phyloP scores from a whole-genome alignment of 2,113 vertebrate genomes.

The Aspidoscelis tigris region DNA sequence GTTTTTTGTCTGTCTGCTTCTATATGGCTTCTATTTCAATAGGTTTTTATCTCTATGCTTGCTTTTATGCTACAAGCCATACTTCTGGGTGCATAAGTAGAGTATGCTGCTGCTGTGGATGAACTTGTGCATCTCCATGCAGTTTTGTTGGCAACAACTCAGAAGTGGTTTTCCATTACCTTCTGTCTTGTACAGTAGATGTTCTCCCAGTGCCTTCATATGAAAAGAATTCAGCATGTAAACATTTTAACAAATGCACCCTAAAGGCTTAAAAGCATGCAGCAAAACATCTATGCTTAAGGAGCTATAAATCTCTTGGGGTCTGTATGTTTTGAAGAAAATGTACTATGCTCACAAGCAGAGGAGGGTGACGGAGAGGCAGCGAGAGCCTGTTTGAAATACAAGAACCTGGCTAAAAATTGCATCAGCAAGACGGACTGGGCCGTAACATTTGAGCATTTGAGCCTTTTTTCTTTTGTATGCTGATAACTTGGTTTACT shows the following conservation, averaged over 20 bases:
- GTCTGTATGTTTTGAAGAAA: not conserved
- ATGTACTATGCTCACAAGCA: not conserved
- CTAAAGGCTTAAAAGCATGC: not conserved
- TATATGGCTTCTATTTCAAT: too few species aligned
- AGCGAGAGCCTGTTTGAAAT: not conserved
- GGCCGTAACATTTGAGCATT: not conserved
- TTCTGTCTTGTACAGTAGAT: too few species aligned
- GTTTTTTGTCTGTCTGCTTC: too few species aligned
- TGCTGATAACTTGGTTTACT: not conserved
- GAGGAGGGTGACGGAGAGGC: not conserved
- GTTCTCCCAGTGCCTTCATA: not conserved
- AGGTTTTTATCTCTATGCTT: too few species aligned
- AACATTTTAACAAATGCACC: not conserved
- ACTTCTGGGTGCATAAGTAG: too few species aligned
- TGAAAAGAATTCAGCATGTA: not conserved
- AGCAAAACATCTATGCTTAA: not conserved
- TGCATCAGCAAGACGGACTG: not conserved
- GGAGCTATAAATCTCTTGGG: not conserved
- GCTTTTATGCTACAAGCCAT: too few species aligned
- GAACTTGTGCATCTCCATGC: too few species aligned
- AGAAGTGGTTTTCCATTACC: too few species aligned
- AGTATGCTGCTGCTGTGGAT: too few species aligned
- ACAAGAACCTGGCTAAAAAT: not conserved
- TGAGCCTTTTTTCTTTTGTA: not conserved
- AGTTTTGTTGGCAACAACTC: too few species aligned